Evolutionary conservation across 2,888 invertebrate species (phyloP).

Genomic region (Archaeoteleia sp.): DNA sequence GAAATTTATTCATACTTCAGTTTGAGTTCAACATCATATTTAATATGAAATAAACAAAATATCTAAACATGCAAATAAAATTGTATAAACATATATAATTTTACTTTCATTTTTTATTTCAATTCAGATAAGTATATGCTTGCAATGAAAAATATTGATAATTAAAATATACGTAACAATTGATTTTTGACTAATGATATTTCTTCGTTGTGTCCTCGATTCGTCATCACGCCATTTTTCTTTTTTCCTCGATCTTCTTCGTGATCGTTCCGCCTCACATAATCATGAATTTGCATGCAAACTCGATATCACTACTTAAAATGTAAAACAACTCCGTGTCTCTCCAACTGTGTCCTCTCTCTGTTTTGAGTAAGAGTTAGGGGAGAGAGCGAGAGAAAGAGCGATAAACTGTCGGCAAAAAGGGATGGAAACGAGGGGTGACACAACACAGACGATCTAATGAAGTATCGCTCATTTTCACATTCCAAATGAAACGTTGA

Average conservation of each 20-base stretch:
- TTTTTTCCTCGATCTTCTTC: slow-evolving; percentile 38
- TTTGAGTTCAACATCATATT: no score
- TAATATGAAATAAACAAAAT: no score
- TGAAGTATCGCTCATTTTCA: slow-evolving; percentile 53
- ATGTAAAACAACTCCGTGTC: slow-evolving; percentile 74
- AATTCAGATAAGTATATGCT: no score
- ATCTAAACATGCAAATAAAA: no score
- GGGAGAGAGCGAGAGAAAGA: slow-evolving; percentile 24
- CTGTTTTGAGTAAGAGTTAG: slow-evolving; percentile 33
- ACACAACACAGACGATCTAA: slow-evolving; percentile 46
- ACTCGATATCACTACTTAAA: slow-evolving; percentile 76
- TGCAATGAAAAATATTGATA: background rate
- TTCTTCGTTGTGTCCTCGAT: slow-evolving; percentile 46
- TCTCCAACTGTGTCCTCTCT: slow-evolving; percentile 47
- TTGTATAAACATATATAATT: no score
- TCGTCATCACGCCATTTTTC: slow-evolving; percentile 12
- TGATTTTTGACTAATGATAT: slow-evolving; percentile 25
- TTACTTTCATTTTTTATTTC: no score
- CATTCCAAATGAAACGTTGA: slow-evolving; percentile 47
- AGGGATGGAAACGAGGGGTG: slow-evolving; percentile 34
- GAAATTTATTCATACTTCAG: slow-evolving; percentile 28
- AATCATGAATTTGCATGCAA: slow-evolving; percentile 79
- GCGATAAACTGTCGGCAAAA: slow-evolving; percentile 44
- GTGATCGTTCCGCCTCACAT: slow-evolving; percentile 64
- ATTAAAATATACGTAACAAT: no score